These are phyloP conservation scores for Phthorimaea operculella DNA, from an alignment of 1,140 invertebrate genomes.

Conservation along the genomic window DNA sequence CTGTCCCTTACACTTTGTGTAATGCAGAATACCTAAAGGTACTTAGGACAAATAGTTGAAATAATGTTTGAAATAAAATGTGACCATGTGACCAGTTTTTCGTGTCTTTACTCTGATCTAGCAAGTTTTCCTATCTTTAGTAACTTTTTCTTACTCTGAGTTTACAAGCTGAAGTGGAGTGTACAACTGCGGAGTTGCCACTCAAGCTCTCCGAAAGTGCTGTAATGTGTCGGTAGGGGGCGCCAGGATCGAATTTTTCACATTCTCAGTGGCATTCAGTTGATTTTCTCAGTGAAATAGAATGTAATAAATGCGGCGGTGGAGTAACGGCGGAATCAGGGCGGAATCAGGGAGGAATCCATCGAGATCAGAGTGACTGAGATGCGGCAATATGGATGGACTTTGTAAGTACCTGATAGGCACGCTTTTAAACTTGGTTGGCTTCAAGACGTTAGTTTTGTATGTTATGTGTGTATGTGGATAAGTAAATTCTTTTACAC, in stretches of 20 bases:
- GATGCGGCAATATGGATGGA: not conserved
- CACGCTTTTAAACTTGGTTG: too few relatives aligned
- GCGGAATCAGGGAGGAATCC: constrained; percentile 5
- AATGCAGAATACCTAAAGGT: too few relatives aligned
- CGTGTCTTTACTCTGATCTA: too few relatives aligned
- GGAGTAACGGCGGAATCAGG: not conserved
- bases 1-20: too few relatives aligned
- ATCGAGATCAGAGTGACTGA: not conserved
- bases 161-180: too few relatives aligned
- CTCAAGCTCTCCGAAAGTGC: not conserved
- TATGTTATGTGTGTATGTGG: not conserved
- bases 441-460: too few relatives aligned
- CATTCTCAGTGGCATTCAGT: not conserved
- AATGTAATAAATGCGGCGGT: constrained; percentile 4
- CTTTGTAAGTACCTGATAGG: not conserved
- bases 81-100: too few relatives aligned
- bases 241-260: not conserved
- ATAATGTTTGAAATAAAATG: too few relatives aligned
- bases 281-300: constrained; percentile 7
- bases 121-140: too few relatives aligned
- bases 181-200: not conserved
- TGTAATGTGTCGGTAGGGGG: not conserved
- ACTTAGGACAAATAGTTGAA: too few relatives aligned
- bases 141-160: too few relatives aligned
- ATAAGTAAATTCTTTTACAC: not conserved